Evolutionary conservation across 2,113 vertebrate species (phyloP), one percentile per base, ranked within the genome.

Genomic region (Arvicanthis niloticus): DNA sequence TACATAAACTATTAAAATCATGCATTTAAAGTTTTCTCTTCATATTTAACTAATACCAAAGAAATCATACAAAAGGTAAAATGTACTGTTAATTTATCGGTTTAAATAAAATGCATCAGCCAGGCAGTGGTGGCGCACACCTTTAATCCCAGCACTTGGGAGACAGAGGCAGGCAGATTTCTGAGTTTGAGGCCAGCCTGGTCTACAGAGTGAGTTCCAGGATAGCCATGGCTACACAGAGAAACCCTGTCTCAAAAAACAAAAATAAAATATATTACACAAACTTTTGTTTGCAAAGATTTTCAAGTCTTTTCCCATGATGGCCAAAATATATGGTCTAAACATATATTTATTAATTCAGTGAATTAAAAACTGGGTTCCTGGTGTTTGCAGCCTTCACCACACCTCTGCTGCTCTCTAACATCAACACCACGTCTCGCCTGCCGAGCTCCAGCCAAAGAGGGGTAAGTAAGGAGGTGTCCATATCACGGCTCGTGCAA

Each of bases 401-500:
- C 24, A 17, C 60, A 62, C 60, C 7, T 21, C 60, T 7, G 17
- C 17, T 4, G 7, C 60, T 62, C 60, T 24, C 60, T 62, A 60
- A 60, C 58, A 17, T 15, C 15, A 22, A 21, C 1, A 5, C 7
- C 7, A 21, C 58, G 21, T 60, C 60, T 62, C 22, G 7, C 56
- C 19, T 58, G 56, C 60, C 22, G 2, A 62, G 60, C 60, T 26
- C 22, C 60, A 62, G 60, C 60, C 22, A 26, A 9, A 62, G 60
- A 4, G 5, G 42, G 98, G 97, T 98, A 96, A 98, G 96, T 98
- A 96, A 98, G 97, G 98, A 97, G 97, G 97, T 96, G 95, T 96
- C 95, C 93, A 58, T 98, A 97, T 96, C 42, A 98, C 98, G 98
- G 98, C 98, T 96, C 98, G 98, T 98, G 98, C 98, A 77, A 99